Conservation (phyloP, 1,140 invertebrate species). For the Heliothis subflexa region DNA sequence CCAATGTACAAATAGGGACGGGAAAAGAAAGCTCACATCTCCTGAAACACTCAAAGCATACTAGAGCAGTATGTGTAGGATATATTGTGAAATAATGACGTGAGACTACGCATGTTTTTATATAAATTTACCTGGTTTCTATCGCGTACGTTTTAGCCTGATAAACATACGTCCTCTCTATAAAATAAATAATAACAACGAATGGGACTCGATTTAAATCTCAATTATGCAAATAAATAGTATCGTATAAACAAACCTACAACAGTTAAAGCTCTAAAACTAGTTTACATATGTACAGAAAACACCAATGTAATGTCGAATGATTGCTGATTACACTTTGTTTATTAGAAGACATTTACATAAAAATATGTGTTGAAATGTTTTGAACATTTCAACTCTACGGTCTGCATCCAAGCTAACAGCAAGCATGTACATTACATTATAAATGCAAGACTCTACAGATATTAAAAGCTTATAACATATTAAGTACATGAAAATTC, state of each 20-base stretch:
- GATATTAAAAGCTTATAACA: conserved; percentile 70
- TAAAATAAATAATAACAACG: conserved; percentile 48
- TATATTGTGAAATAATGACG: conserved; percentile 34
- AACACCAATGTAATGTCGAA: conserved; percentile 65
- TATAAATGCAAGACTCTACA: conserved; percentile 75
- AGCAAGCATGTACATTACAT: conserved; percentile 64
- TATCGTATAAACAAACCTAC: conserved; percentile 62
- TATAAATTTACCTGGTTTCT: conserved; percentile 29
- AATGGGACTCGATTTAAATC: conserved; percentile 31
- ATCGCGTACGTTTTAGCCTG: conserved; percentile 7
- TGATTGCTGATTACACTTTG: conserved; percentile 46
- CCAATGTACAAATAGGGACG: conserved; percentile 13
- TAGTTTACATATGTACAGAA: conserved; percentile 84
- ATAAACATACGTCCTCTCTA: conserved; percentile 25
- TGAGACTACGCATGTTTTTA: neutral
- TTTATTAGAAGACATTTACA: conserved; percentile 38
- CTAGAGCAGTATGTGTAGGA: conserved; percentile 11
- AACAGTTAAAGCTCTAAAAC: conserved; percentile 83
- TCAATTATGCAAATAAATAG: conserved; percentile 65
- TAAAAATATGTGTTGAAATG: conserved; percentile 40
- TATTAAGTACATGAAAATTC: conserved; percentile 82
- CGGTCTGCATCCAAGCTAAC: conserved; percentile 31
- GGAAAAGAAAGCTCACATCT: neutral
- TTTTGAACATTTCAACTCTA: conserved; percentile 45
- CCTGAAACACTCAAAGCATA: conserved; percentile 9